Conservation (phyloP, 2,888 invertebrate species). For the Apodemia mormo region DNA sequence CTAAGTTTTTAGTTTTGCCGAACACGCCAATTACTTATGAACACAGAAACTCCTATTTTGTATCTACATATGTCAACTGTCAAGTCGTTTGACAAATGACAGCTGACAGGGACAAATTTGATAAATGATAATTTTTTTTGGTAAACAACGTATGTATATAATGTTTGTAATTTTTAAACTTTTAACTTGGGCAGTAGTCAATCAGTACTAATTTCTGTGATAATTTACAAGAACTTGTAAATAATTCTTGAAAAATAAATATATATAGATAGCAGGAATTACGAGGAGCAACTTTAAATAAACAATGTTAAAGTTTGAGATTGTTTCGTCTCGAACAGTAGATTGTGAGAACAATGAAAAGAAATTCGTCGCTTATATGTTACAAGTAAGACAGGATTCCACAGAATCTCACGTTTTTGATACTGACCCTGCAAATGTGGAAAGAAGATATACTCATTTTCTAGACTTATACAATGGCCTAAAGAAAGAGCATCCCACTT, state of each 20-base stretch:
- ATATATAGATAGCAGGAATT: not conserved
- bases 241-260: not conserved
- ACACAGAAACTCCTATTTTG: too few species aligned
- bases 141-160: too few species aligned
- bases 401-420: conserved; percentile 68
- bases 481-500: conserved; percentile 80
- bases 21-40: too few species aligned
- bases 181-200: too few species aligned
- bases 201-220: conserved; percentile 11
- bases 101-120: too few species aligned
- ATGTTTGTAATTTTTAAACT: too few species aligned
- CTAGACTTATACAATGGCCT: conserved; percentile 83
- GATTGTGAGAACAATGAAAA: conserved; percentile 83
- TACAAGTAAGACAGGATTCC: conserved; percentile 84
- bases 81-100: too few species aligned
- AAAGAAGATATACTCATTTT: conserved; percentile 88
- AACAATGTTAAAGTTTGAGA: conserved; percentile 82
- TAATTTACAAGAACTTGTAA: not conserved
- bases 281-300: not conserved
- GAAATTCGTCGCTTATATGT: conserved; percentile 86
- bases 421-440: conserved; percentile 83
- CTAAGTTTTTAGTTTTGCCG: too few species aligned
- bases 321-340: conserved; percentile 84
- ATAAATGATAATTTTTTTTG: too few species aligned
- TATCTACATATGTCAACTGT: too few species aligned